Evolutionary conservation across 2,797 vertebrate genomes (phyloP).

Genomic region (Phaenicophaeus curvirostris): DNA sequence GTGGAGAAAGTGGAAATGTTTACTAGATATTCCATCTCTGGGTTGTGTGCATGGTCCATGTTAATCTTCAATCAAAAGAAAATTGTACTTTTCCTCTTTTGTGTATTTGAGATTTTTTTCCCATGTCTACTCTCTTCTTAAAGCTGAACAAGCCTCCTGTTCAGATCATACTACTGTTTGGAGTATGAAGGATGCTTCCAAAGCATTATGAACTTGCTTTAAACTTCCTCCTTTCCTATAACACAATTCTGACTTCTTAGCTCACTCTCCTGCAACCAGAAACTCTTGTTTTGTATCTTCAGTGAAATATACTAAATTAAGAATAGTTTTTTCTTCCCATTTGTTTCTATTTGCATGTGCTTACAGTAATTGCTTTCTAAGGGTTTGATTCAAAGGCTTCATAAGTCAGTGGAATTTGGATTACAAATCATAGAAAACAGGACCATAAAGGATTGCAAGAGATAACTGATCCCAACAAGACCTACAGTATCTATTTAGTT

Average conservation of each 20-base stretch:
- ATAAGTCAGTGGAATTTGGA: not conserved
- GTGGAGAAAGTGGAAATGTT: not conserved
- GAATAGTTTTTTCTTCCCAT: not conserved
- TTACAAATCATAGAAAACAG: not conserved
- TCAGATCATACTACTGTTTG: not conserved
- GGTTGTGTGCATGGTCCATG: not conserved
- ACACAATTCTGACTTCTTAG: not conserved
- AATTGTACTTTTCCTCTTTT: not conserved
- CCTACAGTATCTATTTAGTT: not conserved
- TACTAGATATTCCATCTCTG: not conserved
- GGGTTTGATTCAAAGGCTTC: not conserved
- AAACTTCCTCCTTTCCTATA: not conserved
- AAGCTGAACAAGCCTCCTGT: not conserved
- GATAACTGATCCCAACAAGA: not conserved
- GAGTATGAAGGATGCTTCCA: not conserved
- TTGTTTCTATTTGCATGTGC: not conserved
- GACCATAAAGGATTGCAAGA: not conserved
- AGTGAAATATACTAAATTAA: not conserved
- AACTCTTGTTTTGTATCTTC: not conserved
- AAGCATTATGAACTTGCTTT: not conserved
- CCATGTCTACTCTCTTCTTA: not conserved
- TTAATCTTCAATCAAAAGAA: not conserved
- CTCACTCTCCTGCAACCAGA: not conserved
- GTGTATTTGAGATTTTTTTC: not conserved
- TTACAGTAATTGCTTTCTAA: not conserved